phyloP scores from a whole-genome alignment of 2,113 vertebrate genomes.

The Hydrochoerus hydrochaeris region DNA sequence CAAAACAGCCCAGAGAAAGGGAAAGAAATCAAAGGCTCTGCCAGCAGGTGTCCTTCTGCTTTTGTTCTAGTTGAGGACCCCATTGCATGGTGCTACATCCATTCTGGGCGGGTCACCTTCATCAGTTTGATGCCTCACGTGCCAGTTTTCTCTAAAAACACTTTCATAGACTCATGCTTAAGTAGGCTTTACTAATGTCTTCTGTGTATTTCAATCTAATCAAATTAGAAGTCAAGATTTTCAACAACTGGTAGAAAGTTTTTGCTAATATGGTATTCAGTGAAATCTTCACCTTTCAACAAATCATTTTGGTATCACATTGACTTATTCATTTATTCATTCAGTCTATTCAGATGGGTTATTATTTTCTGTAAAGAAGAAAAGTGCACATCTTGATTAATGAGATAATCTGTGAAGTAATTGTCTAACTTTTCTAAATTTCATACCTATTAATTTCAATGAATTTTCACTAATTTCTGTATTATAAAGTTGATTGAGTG shows the following conservation, averaged over 20 bases:
- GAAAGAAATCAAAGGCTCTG: not conserved
- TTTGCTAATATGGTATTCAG: not conserved
- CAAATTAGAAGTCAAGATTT: not conserved
- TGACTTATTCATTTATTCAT: conserved; percentile 47
- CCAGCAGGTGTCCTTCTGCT: not conserved
- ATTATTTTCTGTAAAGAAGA: conserved; percentile 67
- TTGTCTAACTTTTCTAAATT: conserved; percentile 72
- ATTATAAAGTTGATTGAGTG: conserved; percentile 71
- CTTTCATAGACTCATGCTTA: not conserved
- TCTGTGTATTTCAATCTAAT: not conserved
- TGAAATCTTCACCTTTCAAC: not conserved
- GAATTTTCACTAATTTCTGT: conserved; percentile 67
- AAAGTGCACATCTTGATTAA: conserved; percentile 74
- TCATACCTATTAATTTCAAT: conserved; percentile 77
- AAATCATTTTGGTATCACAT: not conserved
- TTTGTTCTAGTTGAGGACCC: not conserved
- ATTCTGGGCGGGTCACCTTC: not conserved
- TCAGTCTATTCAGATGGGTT: conserved; percentile 52
- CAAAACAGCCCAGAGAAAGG: not conserved
- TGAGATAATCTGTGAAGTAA: conserved; percentile 73
- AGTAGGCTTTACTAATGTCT: not conserved
- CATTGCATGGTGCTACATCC: not conserved
- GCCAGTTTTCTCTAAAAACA: not conserved
- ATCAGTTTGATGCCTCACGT: not conserved
- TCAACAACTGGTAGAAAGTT: not conserved